Conservation (phyloP, 2,888 invertebrate genomes). For the Scaeva pyrastri region DNA sequence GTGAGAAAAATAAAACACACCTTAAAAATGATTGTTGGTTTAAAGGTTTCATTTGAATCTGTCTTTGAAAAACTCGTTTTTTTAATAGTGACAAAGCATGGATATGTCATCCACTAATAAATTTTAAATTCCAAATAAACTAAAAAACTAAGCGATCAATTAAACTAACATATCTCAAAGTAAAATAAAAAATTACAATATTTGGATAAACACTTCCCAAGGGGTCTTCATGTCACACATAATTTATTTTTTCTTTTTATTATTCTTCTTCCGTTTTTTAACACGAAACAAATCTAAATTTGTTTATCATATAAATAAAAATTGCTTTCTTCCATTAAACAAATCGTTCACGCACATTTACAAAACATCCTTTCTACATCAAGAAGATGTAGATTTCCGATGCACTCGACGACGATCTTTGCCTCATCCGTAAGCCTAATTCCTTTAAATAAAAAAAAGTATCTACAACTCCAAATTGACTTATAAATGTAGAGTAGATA, state of each 20-base stretch:
- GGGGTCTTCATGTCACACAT: slow-evolving; percentile 12
- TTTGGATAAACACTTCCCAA: slow-evolving; percentile 12
- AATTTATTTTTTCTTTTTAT: neutral
- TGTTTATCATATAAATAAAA: slow-evolving; percentile 69
- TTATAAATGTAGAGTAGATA: slow-evolving; percentile 7
- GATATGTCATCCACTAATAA: too few relatives aligned
- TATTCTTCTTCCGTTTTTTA: slow-evolving; percentile 35
- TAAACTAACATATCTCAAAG: too few relatives aligned
- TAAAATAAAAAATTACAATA: too few relatives aligned
- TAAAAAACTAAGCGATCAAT: too few relatives aligned
- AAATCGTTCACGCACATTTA: slow-evolving; percentile 53
- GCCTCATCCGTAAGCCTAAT: slow-evolving; percentile 45
- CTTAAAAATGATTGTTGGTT: too few relatives aligned
- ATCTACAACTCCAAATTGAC: slow-evolving; percentile 37
- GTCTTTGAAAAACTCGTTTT: too few relatives aligned
- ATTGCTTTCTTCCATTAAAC: slow-evolving; percentile 67
- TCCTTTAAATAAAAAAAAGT: slow-evolving; percentile 28
- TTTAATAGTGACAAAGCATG: too few relatives aligned
- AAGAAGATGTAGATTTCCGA: neutral
- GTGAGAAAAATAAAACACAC: too few relatives aligned
- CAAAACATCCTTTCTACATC: slow-evolving; percentile 21
- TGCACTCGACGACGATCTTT: slow-evolving; percentile 17
- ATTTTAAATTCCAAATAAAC: too few relatives aligned
- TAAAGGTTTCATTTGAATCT: too few relatives aligned
- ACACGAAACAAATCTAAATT: neutral